Conservation (phyloP, 2,888 invertebrate species). For the Sinelater perroti region DNA sequence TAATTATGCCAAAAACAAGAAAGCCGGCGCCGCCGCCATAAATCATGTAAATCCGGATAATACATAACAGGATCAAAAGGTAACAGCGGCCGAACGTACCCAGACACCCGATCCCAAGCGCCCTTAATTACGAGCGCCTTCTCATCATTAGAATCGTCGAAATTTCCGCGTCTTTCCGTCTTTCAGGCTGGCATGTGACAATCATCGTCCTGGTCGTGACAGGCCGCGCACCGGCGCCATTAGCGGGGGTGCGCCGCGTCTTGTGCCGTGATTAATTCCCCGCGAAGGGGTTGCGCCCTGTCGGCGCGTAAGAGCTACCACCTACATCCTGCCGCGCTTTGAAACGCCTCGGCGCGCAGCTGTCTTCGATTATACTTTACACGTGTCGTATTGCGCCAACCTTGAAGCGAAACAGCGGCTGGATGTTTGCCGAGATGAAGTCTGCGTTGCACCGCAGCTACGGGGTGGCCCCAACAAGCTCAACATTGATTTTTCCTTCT, state of each 20-base stretch:
- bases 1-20: constrained; percentile 5
- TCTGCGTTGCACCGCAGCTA: constrained; percentile 6
- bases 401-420: constrained; percentile 9
- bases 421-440: neutral
- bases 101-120: neutral
- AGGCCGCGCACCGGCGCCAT: too few relatives aligned
- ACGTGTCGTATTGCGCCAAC: constrained; percentile 33
- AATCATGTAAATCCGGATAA: constrained; percentile 2
- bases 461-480: too few relatives aligned
- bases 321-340: constrained; percentile 43
- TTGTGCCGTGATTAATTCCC: constrained; percentile 19
- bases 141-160: neutral
- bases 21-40: neutral
- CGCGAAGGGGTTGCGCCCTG: constrained; percentile 22
- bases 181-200: constrained; percentile 12
- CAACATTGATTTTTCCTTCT: too few relatives aligned
- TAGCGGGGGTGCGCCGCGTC: constrained; percentile 3
- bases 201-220: neutral
- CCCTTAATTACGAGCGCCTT: constrained; percentile 2
- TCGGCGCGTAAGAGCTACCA: constrained; percentile 21
- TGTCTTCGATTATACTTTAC: constrained; percentile 40
- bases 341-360: constrained; percentile 36
- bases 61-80: constrained; percentile 3
- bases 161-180: neutral
- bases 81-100: neutral